Base-by-base conservation (phyloP, 2,113 vertebrate genomes). In the Tauraco erythrolophus region DNA sequence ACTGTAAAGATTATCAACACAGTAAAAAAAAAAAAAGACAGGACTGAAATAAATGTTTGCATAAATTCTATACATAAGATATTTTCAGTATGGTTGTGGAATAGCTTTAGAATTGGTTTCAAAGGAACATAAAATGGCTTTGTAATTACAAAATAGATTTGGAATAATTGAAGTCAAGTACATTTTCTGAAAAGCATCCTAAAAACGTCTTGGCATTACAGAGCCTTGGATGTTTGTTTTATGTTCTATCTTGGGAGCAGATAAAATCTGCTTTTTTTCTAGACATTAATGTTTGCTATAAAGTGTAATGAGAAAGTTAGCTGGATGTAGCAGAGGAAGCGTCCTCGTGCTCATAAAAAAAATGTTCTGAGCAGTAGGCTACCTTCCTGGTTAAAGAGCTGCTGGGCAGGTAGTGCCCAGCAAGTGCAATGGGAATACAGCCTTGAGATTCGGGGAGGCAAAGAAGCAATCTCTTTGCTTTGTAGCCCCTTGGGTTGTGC, bases 131-230 rank as follows among this genome's bases (percentile, higher is more conserved):
- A 66, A 96, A 96, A 88, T 77, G 54, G n/a, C 88, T 93, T 95
- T 94, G 54, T 83, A 92, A 97, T 95, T 94, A 80, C 75, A 90
- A 94, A 97, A 92, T 17, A 90, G 82, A 90, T 95, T 83, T 72
- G 45, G 53, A 95, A 94, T 92, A 46, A 90, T 14, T 65, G 95
- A 94, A 92, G 83, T 90, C 92, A 91, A 96, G 86, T 71, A 60
- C 37, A 28, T 61, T 37, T 85, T 58, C 69, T 94, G 95, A 91
- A 95, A 87, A 81, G 23, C 78, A 80, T 83, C 88, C 78, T 95
- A 64, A 88, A 95, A 84, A 62, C 0, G 2, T 76, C 84, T 77
- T 92, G 57, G 65, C 39, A 53, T 60, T 70, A 85, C 31, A 89
- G 50, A 75, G 54, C 27, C 74, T 87, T 89, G 23, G 65, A 96